Evolutionary conservation across 2,113 vertebrate species (phyloP).

Genomic region (Sphyrna mokarran): DNA sequence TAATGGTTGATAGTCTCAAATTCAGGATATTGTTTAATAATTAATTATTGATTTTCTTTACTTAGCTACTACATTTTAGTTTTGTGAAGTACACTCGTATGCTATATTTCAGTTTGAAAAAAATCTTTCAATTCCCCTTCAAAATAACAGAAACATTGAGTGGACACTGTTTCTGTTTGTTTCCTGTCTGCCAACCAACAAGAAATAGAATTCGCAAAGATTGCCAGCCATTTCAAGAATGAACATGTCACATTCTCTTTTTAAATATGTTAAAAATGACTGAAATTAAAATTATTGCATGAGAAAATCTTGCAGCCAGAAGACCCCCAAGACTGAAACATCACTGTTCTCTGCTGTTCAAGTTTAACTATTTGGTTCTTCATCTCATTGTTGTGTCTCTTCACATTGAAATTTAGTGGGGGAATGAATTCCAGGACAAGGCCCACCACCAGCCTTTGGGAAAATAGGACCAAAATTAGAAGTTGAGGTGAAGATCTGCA

Average conservation of each 20-base stretch:
- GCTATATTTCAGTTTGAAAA: background rate
- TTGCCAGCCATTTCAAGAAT: background rate
- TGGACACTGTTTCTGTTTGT: background rate
- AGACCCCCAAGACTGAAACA: background rate
- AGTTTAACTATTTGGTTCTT: background rate
- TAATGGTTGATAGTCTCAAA: background rate
- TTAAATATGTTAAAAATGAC: background rate
- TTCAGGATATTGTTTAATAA: background rate
- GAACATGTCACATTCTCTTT: background rate
- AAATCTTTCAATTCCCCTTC: background rate
- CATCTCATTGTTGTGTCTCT: background rate
- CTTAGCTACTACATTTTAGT: background rate
- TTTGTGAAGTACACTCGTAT: background rate
- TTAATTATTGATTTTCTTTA: background rate
- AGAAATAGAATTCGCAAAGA: background rate
- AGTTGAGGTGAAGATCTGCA: background rate
- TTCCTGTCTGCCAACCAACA: background rate
- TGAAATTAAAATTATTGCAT: background rate
- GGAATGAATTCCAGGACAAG: background rate
- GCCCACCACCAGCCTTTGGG: background rate
- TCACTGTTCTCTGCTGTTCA: background rate
- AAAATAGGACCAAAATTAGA: background rate
- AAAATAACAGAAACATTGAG: background rate
- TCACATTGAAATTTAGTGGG: background rate
- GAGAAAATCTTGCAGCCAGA: background rate